Evolutionary conservation across 1,140 invertebrate genomes (phyloP), one percentile per base, ranked within the genome.

Genomic region (Radopholus similis): DNA sequence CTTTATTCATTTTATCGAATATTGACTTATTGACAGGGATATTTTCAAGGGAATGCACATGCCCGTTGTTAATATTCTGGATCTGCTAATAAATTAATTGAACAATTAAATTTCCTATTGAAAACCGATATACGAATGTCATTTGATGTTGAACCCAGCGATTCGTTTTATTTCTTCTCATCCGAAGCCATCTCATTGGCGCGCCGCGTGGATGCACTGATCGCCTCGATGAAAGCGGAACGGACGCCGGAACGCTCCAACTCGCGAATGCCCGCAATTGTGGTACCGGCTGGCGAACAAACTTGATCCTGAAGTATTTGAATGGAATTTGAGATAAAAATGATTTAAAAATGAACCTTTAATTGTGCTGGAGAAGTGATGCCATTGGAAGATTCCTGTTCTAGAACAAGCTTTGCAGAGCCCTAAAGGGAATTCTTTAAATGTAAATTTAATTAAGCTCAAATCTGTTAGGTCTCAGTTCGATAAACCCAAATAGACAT

Each of bases 261-360:
- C 51, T 74, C 65, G 13, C 71, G 49, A 18, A 74, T 32, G 5
- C 72, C 72, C 21, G 40, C 40, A 69, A 74, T 74, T 4, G 72
- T 74, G 4, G 72, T 75, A n/a, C 72, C 72, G 13, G 38, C 72
- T 37, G 72, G 64, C 34, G 71, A 74, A 49, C 72, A 74, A 13
- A 74, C 71, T 42, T 70, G 23, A 23, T 63, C 71, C 21, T 53
- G 53, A 11, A 53, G 18, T 8, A 11, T 44, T 44, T 32, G 15
- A 5, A 13, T 13, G 30, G n/a, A n/a, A n/a, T n/a, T 57, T 40
- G 15, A 21, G 15, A 44, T 18, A 2, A 8, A 3, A 9, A 23
- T 30, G 28, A 26, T 32, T 37, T 0, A 63, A 30, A n/a, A 63
- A 15, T 18, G 13, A 55, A 51, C 60, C 35, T 75, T 75, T 18